A percentile compares a stretch with the other conserved stretches of the same genome.
phyloP scores from a whole-genome alignment of 2,113 vertebrate species.

The Syngnathus scovelli region DNA sequence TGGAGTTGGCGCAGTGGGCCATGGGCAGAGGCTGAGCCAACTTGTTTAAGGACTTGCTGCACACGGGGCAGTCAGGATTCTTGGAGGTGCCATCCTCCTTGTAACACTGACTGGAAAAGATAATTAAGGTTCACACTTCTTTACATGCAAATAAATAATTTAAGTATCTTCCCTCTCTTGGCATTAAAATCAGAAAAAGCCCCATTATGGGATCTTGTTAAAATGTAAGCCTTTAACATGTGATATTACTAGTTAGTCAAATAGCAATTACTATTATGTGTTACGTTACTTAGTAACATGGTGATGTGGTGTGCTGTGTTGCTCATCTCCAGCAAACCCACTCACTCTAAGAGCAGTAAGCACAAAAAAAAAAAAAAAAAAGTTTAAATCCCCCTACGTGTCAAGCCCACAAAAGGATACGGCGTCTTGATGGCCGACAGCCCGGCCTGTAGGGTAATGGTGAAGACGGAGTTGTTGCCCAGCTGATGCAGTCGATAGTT shows the following conservation, averaged over 20 bases:
- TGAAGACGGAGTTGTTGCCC: conserved; percentile 98
- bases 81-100: conserved; percentile 97
- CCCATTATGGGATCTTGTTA: not conserved
- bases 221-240: not conserved
- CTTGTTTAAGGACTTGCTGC: conserved; percentile 98
- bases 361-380: not conserved
- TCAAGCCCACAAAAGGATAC: conserved; percentile 79
- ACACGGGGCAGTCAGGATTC: conserved; percentile 98
- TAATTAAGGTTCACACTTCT: conserved; percentile 50
- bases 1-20: conserved; percentile 98
- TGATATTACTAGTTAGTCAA: no score
- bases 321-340: not conserved
- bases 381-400: not conserved
- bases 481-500: conserved; percentile 99
- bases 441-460: conserved; percentile 95
- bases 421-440: conserved; percentile 99
- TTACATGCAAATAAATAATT: not conserved
- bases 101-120: conserved; percentile 87
- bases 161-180: not conserved
- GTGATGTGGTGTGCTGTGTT: not conserved
- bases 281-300: no score
- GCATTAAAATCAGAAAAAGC: not conserved
- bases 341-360: not conserved
- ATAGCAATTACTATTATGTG: no score
- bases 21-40: conserved; percentile 95